Base-by-base conservation (phyloP, 2,888 invertebrate genomes). In the Drosophila multiciliata region DNA sequence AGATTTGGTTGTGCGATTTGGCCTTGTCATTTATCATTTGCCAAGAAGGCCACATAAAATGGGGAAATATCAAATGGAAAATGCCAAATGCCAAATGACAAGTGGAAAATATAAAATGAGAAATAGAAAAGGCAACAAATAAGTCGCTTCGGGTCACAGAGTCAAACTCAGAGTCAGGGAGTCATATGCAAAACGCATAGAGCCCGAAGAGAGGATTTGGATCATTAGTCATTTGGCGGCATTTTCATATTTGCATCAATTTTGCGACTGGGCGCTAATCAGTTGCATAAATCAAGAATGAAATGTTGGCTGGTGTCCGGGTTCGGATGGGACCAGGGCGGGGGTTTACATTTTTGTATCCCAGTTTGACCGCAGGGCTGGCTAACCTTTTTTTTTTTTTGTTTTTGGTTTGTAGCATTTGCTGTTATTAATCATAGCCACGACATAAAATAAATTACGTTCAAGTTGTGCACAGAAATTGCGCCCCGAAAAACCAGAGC, bases 391-490 rank as follows among this genome's bases (percentile, higher is more conserved):
- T 79, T 69, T 77, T 71, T 60, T 52, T 26, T 26, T 26, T 23
- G n/a, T 1, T 26, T 26, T 23, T 23, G 26, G 23, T 23, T 76
- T 73, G 73, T 71, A 66, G 66, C 78, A 71, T 71, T 75, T 76
- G 65, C 81, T 77, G 83, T 83, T 88, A 86, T 88, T 86, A 86
- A 86, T 86, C 85, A 88, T 86, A 80, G 85, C 82, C 78, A 81
- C 74, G 83, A 89, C 87, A 87, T 89, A 83, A 89, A 87, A 89
- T 87, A 87, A 87, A 87, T 87, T 89, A 82, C 85, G 75, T 83
- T 86, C 72, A 86, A 88, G 78, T 86, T 88, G 72, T 68, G 72
- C 74, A 72, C 73, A 66, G 73, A 67, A 83, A 81, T 86, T 80
- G 80, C 72, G 73, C 64, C 35, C 35, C 32, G 55, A 66, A 54